These are phyloP conservation scores for Pterois miles DNA, from an alignment of 2,797 vertebrate genomes.

Conservation along the genomic window DNA sequence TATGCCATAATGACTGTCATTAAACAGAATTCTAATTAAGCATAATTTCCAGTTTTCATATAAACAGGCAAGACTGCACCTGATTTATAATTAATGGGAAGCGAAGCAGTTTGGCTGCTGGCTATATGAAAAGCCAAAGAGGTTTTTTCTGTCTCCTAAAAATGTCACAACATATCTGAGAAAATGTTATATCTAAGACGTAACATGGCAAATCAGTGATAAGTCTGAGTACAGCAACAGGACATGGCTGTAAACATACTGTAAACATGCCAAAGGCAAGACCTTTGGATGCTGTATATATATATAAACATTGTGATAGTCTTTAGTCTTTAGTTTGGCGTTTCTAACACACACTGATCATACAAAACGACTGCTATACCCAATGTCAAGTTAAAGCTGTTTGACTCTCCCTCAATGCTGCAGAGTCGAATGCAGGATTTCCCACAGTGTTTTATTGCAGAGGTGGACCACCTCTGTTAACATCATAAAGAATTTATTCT, in stretches of 20 bases:
- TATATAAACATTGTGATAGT: constrained; percentile 35
- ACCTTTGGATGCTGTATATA: constrained; percentile 19
- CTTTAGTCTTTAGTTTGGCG: constrained; percentile 26
- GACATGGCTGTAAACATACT: neutral
- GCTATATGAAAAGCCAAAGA: neutral
- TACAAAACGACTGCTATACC: neutral
- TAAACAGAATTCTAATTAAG: constrained; percentile 59
- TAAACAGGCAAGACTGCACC: constrained; percentile 57
- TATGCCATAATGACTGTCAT: constrained; percentile 57
- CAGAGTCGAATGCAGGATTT: neutral
- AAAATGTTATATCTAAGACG: neutral
- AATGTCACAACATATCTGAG: constrained; percentile 10
- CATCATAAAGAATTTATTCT: neutral
- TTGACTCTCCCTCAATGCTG: neutral
- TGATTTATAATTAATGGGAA: constrained; percentile 52
- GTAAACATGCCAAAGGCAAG: constrained; percentile 35
- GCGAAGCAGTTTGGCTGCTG: constrained; percentile 34
- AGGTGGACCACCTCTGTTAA: neutral
- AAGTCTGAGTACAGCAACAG: neutral
- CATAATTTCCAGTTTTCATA: constrained; percentile 55
- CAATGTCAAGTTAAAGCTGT: constrained; percentile 2
- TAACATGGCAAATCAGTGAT: neutral
- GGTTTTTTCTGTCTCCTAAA: neutral
- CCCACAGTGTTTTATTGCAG: neutral
- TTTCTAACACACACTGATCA: constrained; percentile 25